A percentile compares a stretch with the other conserved stretches of the same genome.
Conservation (phyloP, 2,113 vertebrate species). For the Tychaedon coryphoeus region DNA sequence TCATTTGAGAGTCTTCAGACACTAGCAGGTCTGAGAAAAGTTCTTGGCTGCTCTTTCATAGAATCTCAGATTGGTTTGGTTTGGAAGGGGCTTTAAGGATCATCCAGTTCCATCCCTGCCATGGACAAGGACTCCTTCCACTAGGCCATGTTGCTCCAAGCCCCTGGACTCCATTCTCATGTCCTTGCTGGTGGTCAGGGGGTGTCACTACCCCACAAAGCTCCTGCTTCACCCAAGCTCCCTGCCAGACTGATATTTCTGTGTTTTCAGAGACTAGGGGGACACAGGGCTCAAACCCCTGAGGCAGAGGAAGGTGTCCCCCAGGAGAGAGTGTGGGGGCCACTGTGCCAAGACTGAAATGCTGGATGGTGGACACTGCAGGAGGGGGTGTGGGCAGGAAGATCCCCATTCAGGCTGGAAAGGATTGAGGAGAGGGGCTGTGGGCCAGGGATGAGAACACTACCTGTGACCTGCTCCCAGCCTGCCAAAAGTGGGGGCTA, state of each 20-base stretch:
- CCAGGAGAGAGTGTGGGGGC: not conserved
- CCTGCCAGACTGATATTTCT: not conserved
- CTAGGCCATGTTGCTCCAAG: not conserved
- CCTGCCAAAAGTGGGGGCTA: not conserved
- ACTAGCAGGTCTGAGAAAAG: not conserved
- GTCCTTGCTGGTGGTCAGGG: not conserved
- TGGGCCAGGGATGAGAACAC: not conserved
- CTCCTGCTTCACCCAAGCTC: not conserved
- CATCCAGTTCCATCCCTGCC: too few species aligned
- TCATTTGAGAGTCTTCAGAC: not conserved
- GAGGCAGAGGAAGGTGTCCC: not conserved
- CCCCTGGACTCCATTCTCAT: not conserved
- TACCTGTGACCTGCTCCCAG: not conserved
- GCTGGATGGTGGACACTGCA: rapidly evolving
- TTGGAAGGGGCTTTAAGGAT: not conserved
- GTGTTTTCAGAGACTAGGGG: not conserved
- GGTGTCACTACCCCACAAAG: not conserved
- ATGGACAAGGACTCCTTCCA: not conserved
- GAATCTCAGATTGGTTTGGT: not conserved
- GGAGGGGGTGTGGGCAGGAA: not conserved
- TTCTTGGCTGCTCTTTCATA: not conserved
- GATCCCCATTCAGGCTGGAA: not conserved
- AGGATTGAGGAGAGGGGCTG: not conserved
- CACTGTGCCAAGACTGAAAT: not conserved
- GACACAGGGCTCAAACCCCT: not conserved